phyloP scores from a whole-genome alignment of 1,140 invertebrate genomes.

The Drosophila takahashii region DNA sequence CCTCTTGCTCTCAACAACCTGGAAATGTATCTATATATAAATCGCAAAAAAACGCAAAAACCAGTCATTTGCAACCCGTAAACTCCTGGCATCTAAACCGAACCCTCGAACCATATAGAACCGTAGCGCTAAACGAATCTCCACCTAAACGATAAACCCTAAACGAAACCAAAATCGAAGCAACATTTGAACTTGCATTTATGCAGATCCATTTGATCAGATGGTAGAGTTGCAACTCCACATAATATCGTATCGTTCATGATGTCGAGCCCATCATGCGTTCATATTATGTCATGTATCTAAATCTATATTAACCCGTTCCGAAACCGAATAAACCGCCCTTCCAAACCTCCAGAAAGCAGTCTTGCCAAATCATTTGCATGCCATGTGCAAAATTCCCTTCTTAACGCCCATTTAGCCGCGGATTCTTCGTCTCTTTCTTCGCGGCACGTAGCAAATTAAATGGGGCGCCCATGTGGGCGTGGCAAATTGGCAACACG shows the following conservation, averaged over 20 bases:
- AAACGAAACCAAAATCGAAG: slow-evolving; percentile 55
- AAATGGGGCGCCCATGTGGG: slow-evolving; percentile 60
- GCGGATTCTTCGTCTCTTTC: slow-evolving; percentile 22
- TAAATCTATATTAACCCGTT: slow-evolving; percentile 44
- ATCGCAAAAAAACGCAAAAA: slow-evolving; percentile 47
- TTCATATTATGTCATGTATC: slow-evolving; percentile 77
- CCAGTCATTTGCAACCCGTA: slow-evolving; percentile 66
- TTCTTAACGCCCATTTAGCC: slow-evolving; percentile 37
- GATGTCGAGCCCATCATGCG: slow-evolving; percentile 75
- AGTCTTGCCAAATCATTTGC: slow-evolving; percentile 54
- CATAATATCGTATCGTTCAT: slow-evolving; percentile 83
- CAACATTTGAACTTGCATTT: slow-evolving; percentile 82
- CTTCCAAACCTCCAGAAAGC: neutral
- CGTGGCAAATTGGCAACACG: slow-evolving; percentile 72
- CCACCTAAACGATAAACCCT: slow-evolving; percentile 55
- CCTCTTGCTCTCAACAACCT: slow-evolving; percentile 45
- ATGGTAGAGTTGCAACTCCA: slow-evolving; percentile 85
- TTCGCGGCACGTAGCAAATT: slow-evolving; percentile 67
- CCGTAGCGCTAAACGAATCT: slow-evolving; percentile 56
- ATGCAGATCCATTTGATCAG: slow-evolving; percentile 81
- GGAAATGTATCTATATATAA: slow-evolving; percentile 38
- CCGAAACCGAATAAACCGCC: slow-evolving; percentile 22
- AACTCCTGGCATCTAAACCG: slow-evolving; percentile 61
- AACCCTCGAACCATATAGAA: slow-evolving; percentile 42
- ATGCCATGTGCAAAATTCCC: slow-evolving; percentile 52